These are phyloP conservation scores for Entomyzon cyanotis DNA, from an alignment of 2,113 vertebrate genomes.

Conservation along the genomic window DNA sequence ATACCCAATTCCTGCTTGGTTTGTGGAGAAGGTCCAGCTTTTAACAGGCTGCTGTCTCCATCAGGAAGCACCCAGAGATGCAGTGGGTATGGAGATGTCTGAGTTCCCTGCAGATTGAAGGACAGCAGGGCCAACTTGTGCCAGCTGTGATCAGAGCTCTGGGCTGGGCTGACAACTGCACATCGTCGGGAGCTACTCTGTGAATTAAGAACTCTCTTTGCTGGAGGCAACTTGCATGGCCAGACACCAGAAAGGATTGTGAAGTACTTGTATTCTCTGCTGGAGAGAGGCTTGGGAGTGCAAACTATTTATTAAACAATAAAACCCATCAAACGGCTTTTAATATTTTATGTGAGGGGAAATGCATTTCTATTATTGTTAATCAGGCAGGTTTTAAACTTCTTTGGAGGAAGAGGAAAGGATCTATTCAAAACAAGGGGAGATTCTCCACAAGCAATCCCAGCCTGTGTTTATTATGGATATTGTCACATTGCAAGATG, in stretches of 20 bases:
- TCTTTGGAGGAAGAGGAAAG: background rate
- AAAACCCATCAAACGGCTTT: background rate
- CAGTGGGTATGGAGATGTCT: background rate
- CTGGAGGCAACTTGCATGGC: background rate
- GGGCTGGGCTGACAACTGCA: background rate
- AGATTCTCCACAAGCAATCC: background rate
- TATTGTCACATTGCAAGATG: background rate
- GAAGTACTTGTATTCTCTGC: background rate
- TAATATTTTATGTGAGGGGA: slow-evolving; percentile 10
- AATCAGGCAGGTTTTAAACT: background rate
- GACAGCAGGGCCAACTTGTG: background rate
- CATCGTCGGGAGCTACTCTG: rapidly evolving
- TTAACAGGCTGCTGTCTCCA: background rate
- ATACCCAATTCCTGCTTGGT: background rate
- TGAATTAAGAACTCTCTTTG: background rate
- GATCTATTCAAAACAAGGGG: background rate
- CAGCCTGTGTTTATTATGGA: slow-evolving; percentile 30
- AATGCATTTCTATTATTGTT: background rate
- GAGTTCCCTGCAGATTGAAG: background rate
- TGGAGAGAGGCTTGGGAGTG: background rate
- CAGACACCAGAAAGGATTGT: background rate
- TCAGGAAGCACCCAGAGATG: background rate
- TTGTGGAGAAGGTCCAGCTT: background rate
- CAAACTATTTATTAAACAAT: slow-evolving; percentile 42
- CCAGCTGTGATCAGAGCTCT: background rate